Evolutionary conservation across 2,888 invertebrate genomes (phyloP).

Genomic region (Timandra comae): DNA sequence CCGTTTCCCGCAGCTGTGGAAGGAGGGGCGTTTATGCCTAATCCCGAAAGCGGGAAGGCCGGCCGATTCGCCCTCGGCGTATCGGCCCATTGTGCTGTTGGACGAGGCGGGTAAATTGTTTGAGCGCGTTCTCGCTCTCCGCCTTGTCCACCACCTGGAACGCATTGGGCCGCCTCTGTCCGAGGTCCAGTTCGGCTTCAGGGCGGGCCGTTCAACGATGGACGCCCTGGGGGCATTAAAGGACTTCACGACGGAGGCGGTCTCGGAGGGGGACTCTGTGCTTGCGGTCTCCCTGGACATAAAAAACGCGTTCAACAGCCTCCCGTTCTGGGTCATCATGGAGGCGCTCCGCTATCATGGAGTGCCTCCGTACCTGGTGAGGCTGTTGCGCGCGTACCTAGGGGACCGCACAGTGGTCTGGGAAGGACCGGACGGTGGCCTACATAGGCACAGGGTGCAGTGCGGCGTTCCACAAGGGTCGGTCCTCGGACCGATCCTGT

Average conservation of each 20-base stretch:
- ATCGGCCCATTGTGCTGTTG: slow-evolving; percentile 1
- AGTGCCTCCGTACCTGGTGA: slow-evolving; percentile 14
- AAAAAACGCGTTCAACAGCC: slow-evolving; percentile 22
- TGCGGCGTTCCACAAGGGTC: too few species aligned
- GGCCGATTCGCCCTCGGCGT: background rate
- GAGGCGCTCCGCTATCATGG: slow-evolving; percentile 17
- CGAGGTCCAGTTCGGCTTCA: slow-evolving; percentile 8
- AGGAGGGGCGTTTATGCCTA: background rate
- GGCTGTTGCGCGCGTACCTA: slow-evolving; percentile 1
- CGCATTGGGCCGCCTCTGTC: slow-evolving; percentile 10
- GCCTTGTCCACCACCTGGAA: slow-evolving; percentile 7
- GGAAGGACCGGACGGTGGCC: background rate
- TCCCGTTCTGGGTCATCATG: slow-evolving; percentile 19
- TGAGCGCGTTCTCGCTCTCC: slow-evolving; percentile 1
- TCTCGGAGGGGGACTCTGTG: too few species aligned
- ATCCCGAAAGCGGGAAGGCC: background rate
- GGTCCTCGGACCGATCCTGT: too few species aligned
- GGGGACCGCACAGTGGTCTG: slow-evolving; percentile 1
- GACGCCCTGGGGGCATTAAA: slow-evolving; percentile 7
- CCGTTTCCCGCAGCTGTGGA: background rate
- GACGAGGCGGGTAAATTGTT: background rate
- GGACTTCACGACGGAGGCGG: too few species aligned
- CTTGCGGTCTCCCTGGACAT: too few species aligned
- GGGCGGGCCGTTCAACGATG: slow-evolving; percentile 4
- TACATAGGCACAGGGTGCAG: too few species aligned